Evolutionary conservation across 2,888 invertebrate species (phyloP).

Genomic region (Athalia cordata): DNA sequence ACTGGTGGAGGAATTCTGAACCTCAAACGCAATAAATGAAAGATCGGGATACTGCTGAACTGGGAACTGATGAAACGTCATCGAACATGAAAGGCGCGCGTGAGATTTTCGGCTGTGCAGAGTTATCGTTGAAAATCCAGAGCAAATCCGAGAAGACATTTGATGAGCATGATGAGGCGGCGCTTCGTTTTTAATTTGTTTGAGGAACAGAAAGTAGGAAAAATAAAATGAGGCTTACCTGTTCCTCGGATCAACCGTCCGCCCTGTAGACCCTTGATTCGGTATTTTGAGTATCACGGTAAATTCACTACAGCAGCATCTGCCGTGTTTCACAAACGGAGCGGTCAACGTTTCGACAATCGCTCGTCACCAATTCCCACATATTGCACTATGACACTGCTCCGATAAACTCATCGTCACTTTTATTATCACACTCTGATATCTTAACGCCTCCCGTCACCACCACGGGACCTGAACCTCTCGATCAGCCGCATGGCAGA

Average conservation of each 20-base stretch:
- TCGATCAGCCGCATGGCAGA: slow-evolving; percentile 38
- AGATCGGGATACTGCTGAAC: background rate
- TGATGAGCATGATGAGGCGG: too few species aligned
- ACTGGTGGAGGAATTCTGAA: background rate
- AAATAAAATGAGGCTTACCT: background rate
- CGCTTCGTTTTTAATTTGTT: background rate
- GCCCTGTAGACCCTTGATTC: background rate
- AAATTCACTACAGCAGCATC: background rate
- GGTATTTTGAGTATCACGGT: background rate
- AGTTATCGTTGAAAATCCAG: too few species aligned
- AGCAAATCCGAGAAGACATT: too few species aligned
- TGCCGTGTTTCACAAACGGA: background rate
- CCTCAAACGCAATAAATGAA: too few species aligned
- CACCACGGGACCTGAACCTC: background rate
- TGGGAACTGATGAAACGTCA: slow-evolving; percentile 8
- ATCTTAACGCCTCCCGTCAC: background rate
- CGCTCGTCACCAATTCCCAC: slow-evolving; percentile 13
- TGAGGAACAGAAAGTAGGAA: background rate
- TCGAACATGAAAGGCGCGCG: slow-evolving; percentile 25
- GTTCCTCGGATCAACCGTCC: background rate
- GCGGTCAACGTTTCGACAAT: background rate
- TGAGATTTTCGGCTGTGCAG: background rate
- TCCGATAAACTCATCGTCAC: background rate
- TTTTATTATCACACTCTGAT: background rate
- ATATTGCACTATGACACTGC: slow-evolving; percentile 27